Conservation (phyloP, 2,888 invertebrate genomes). For the Bembecia ichneumoniformis region DNA sequence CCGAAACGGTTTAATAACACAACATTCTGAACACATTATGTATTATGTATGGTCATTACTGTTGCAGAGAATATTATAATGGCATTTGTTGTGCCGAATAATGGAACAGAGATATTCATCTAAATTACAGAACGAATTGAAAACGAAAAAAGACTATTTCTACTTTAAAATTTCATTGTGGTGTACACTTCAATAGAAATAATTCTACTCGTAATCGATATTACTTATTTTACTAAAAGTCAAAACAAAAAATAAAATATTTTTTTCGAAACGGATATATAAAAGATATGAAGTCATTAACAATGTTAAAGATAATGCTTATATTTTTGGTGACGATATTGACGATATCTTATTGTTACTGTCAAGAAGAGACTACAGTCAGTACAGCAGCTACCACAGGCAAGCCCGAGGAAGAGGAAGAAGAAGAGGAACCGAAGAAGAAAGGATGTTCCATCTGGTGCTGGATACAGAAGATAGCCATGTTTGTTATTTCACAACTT, state of each 20-base stretch:
- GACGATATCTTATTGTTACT: conserved; percentile 27
- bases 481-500: conserved; percentile 63
- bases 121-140: background rate
- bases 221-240: too few species aligned
- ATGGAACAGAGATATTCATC: background rate
- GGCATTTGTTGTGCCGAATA: too few species aligned
- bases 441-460: conserved; percentile 65
- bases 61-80: too few species aligned
- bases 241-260: too few species aligned
- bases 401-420: conserved; percentile 38
- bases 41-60: too few species aligned
- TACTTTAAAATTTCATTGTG: background rate
- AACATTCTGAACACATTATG: too few species aligned
- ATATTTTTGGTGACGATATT: conserved; percentile 24
- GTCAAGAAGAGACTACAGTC: conserved; percentile 44
- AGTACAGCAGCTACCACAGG: conserved; percentile 31
- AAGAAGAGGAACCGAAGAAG: conserved; percentile 49
- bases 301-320: conserved; percentile 24
- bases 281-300: conserved; percentile 16
- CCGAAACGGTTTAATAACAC: too few species aligned
- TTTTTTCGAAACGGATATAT: background rate
- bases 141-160: background rate
- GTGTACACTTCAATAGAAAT: background rate
- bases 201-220: background rate
- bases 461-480: conserved; percentile 67